Base-by-base conservation (phyloP, 2,113 vertebrate species). In the Proterorhinus semilunaris region DNA sequence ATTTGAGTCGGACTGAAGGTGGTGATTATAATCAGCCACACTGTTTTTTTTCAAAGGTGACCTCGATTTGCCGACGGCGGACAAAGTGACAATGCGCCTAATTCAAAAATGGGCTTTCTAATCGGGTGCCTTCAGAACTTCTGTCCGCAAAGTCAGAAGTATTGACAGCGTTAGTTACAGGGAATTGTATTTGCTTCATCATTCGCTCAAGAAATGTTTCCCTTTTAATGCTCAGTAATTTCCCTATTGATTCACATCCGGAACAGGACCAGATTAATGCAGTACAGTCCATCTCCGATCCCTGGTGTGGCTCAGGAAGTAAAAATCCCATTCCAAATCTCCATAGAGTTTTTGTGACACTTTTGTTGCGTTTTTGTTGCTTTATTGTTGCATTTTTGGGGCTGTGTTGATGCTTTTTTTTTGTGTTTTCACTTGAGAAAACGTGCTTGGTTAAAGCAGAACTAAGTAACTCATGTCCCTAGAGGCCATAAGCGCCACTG, bases 11-110 rank as follows among this genome's bases (percentile, higher is more conserved):
- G 10, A 10, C 16, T 21, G 12, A 75, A 81, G 67, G 68, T 67
- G 65, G 72, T 82, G 66, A 68, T 85, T 83, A 73, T 64, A 84
- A 86, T 83, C 80, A 81, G 74, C 42, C 55, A 36, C 42, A 17
- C 66, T 82, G 71, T 67, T 72, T 85, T 67, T 72, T 85, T 72
- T 62, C 61, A 65, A 69, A 75, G 75, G 71, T 71, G 69, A 84
- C 77, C 75, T 52, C 62, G 52, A 72, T 59, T 46, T 46, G 6
- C 46, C 0, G 12, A 52, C 1, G 8, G 59, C 1, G 57, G 70
- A 66, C 53, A 48, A 59, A 65, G 67, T 62, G 69, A 81, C 76
- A 62, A 69, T 57, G 45, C 48, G 0, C 11, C 65, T 69, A 66
- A 71, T 79, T 79, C 71, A 45, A 61, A 36, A 59, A 49, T 47